A percentile compares a stretch with the other conserved stretches of the same genome.
These are phyloP conservation scores for Euphonia xanthogaster DNA, from an alignment of 2,797 vertebrate species.

Conservation along the genomic window DNA sequence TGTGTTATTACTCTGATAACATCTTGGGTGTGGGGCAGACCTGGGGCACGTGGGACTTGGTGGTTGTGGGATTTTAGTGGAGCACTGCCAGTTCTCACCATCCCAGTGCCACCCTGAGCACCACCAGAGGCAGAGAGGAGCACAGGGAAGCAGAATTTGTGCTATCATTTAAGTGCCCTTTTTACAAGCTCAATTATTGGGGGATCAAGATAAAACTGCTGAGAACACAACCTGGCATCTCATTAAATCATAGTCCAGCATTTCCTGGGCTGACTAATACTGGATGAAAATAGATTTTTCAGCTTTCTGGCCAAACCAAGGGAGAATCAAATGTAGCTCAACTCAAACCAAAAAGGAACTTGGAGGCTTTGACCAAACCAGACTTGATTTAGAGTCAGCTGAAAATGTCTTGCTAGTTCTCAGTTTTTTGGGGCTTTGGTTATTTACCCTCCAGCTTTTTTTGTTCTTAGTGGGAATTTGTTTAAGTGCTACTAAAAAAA, in stretches of 20 bases:
- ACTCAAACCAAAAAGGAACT: neutral
- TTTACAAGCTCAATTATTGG: neutral
- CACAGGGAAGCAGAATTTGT: neutral
- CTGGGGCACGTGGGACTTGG: neutral
- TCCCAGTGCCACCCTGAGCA: neutral
- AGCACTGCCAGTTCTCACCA: neutral
- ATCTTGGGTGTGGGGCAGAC: slow-evolving; percentile 30
- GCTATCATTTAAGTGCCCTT: neutral
- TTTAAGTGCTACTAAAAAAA: neutral
- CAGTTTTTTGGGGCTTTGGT: neutral
- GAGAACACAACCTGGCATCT: slow-evolving; percentile 20
- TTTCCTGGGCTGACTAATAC: slow-evolving; percentile 34
- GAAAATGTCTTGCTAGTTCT: neutral
- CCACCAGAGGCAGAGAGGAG: neutral
- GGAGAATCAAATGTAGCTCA: neutral
- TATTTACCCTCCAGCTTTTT: neutral
- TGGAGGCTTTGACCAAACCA: neutral
- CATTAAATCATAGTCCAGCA: neutral
- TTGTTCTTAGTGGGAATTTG: neutral
- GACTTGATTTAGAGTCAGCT: slow-evolving; percentile 3
- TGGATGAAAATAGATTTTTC: slow-evolving; percentile 11
- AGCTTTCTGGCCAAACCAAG: slow-evolving; percentile 8
- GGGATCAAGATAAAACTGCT: slow-evolving; percentile 45
- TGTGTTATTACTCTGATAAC: slow-evolving; percentile 24
- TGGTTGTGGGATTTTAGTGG: neutral